Conservation (phyloP, 2,797 vertebrate genomes). For the Lateolabrax maculatus region DNA sequence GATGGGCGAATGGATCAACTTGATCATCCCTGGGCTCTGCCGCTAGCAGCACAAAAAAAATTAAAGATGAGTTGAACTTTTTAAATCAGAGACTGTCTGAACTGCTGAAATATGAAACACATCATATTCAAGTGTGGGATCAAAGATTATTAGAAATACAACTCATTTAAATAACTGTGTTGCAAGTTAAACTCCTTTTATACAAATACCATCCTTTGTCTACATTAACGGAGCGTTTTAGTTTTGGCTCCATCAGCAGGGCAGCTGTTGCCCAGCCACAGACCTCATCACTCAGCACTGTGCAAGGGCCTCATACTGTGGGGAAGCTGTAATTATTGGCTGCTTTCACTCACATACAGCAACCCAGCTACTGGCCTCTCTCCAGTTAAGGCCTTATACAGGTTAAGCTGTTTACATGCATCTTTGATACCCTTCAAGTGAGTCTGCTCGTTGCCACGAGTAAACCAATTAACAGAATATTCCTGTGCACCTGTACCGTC, state of each 20-base stretch:
- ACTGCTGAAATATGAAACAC: constrained; percentile 54
- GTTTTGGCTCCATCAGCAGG: constrained; percentile 50
- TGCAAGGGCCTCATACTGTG: constrained; percentile 35
- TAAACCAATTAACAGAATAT: constrained; percentile 38
- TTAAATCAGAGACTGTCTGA: constrained; percentile 40
- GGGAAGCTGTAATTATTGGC: constrained; percentile 34
- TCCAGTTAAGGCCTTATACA: constrained; percentile 30
- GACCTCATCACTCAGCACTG: constrained; percentile 54
- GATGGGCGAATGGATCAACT: constrained; percentile 8
- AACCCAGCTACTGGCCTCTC: constrained; percentile 27
- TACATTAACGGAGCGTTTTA: constrained; percentile 29
- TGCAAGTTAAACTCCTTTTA: constrained; percentile 15
- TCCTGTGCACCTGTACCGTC: neutral
- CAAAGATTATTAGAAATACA: constrained; percentile 51
- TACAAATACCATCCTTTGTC: constrained; percentile 25
- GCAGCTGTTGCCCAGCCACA: constrained; percentile 55
- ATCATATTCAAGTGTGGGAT: constrained; percentile 45
- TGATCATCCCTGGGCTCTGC: neutral
- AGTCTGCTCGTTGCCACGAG: constrained; percentile 10
- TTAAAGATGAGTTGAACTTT: constrained; percentile 32
- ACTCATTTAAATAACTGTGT: constrained; percentile 39
- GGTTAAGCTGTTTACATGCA: constrained; percentile 55
- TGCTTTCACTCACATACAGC: constrained; percentile 27
- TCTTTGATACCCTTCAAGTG: constrained; percentile 22
- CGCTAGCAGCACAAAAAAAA: neutral